Base-by-base conservation (phyloP, 2,797 vertebrate species). In the Apogon hyalosoma region DNA sequence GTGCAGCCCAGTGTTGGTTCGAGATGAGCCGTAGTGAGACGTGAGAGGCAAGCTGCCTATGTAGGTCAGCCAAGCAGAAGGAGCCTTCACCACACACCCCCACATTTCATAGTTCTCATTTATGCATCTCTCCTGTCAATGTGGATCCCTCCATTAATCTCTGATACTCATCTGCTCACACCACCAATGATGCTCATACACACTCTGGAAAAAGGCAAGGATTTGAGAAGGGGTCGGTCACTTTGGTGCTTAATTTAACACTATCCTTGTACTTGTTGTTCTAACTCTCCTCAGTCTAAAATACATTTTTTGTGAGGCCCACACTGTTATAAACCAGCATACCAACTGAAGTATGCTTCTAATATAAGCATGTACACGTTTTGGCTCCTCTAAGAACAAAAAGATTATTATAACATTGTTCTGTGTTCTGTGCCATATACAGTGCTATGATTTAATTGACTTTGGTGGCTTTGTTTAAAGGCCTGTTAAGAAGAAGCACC, bases 61-160 rank as follows among this genome's bases (percentile, higher is more conserved):
- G 88, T 95, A 95, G 94, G 94, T 95, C 94, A 94, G 92, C 92
- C 92, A 93, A 91, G 92, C 92, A 92, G 92, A 94, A 94, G 90
- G 91, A 92, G 81, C 74, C 80, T 88, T 91, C 80, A 88, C 90
- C 78, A 87, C 83, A 92, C 92, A 86, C 92, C 92, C 91, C 92
- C 92, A 91, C 92, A 88, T 91, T 92, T 93, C 89, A 91, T 89
- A 86, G 92, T 92, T 92, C 77, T 88, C 89, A 84, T 80, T 91
- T 92, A 77, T 86, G 82, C 81, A 80, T 87, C 73, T 85, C 74
- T 64, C 67, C 81, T 24, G 21, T 58, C 53, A 40, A 57, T 67
- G 64, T 69, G 54, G 72, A 77, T 76, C 52, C 67, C 65, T 79
- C 11, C 64, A 68, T 80, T 80, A 75, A 50, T 65, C 67, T 60